A percentile compares a stretch with the other conserved stretches of the same genome.
These are phyloP conservation scores for Menidia menidia DNA, from an alignment of 2,797 vertebrate genomes.

Conservation along the genomic window DNA sequence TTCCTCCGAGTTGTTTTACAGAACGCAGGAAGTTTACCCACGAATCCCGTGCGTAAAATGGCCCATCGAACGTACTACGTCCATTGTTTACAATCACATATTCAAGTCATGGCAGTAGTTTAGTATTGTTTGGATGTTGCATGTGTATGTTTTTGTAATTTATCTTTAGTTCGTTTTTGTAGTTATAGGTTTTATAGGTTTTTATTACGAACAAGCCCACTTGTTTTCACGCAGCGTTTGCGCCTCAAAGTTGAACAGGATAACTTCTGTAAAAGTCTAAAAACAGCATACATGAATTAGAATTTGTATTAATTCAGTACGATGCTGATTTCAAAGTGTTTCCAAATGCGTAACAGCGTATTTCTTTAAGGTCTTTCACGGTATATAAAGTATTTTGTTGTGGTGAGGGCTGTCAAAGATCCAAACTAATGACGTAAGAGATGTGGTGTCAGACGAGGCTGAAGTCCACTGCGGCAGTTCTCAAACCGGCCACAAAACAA, in stretches of 20 bases:
- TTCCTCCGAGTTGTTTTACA: not conserved
- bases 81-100: not conserved
- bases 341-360: no score
- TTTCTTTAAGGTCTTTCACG: not conserved
- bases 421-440: not conserved
- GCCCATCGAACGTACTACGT: not conserved
- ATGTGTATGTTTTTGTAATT: no score
- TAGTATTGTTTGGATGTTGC: not conserved
- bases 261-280: no score
- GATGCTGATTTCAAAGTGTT: no score
- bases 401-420: not conserved
- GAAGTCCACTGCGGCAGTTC: constrained; percentile 53
- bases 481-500: constrained; percentile 24
- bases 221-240: not conserved
- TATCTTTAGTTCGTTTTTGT: no score
- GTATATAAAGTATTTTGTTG: constrained; percentile 7
- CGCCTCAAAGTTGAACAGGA: not conserved
- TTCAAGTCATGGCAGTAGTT: not conserved
- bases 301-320: no score
- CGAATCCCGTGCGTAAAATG: constrained; percentile 48
- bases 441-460: constrained; percentile 33
- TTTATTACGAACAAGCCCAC: no score
- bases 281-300: no score
- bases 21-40: not conserved
- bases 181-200: no score